Evolutionary conservation across 2,888 invertebrate genomes (phyloP).

Genomic region (Lepidonotus clava): DNA sequence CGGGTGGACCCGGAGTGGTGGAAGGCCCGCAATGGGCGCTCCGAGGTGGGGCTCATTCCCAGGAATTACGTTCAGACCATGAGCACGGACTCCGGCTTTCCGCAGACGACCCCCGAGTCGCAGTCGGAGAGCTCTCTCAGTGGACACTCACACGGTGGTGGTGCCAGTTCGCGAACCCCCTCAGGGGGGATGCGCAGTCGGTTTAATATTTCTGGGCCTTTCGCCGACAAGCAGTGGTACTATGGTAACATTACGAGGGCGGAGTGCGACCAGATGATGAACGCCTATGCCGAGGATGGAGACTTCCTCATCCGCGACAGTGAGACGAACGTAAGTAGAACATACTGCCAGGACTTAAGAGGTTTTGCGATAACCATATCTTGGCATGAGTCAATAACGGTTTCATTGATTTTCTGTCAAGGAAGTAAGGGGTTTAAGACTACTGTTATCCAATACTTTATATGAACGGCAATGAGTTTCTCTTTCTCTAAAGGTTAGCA

Average conservation of each 20-base stretch:
- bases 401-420: not conserved
- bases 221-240: slow-evolving; percentile 89
- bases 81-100: slow-evolving; percentile 66
- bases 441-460: too few relatives aligned
- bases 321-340: slow-evolving; percentile 95
- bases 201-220: slow-evolving; percentile 75
- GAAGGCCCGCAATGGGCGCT: slow-evolving; percentile 95
- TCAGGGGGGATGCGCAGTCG: slow-evolving; percentile 59
- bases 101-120: slow-evolving; percentile 74
- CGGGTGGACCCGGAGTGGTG: slow-evolving; percentile 99
- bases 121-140: slow-evolving; percentile 76
- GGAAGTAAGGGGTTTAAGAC: too few relatives aligned
- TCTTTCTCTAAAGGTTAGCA: too few relatives aligned
- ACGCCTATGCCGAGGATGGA: slow-evolving; percentile 97
- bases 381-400: not conserved
- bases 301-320: slow-evolving; percentile 99
- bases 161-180: slow-evolving; percentile 63
- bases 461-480: too few relatives aligned
- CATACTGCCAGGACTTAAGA: too few relatives aligned
- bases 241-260: slow-evolving; percentile 97
- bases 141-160: slow-evolving; percentile 64
- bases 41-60: slow-evolving; percentile 96
- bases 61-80: slow-evolving; percentile 82
- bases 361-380: too few relatives aligned
- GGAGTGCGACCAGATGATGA: slow-evolving; percentile 97